These are phyloP conservation scores for Dugesia japonica DNA, from an alignment of 2,888 invertebrate genomes.

Conservation along the genomic window DNA sequence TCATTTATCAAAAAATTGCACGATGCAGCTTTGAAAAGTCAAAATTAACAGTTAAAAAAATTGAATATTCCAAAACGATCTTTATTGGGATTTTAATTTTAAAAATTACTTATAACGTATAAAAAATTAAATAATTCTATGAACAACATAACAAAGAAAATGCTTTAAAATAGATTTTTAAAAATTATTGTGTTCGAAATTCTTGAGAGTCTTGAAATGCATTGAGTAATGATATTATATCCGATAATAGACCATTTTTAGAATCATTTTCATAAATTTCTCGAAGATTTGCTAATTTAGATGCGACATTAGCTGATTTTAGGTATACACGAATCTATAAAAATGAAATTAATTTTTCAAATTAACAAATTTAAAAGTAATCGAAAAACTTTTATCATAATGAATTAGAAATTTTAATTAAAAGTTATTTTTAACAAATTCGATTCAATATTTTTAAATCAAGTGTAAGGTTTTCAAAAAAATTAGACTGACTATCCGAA, in stretches of 20 bases:
- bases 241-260: background rate
- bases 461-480: too few relatives aligned
- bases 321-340: background rate
- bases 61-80: too few relatives aligned
- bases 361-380: too few relatives aligned
- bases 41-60: background rate
- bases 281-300: background rate
- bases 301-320: background rate
- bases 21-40: background rate
- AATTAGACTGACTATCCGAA: too few relatives aligned
- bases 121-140: background rate
- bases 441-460: too few relatives aligned
- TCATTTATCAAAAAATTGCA: constrained; percentile 1
- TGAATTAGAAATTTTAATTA: too few relatives aligned
- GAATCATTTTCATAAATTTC: constrained; percentile 16
- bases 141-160: background rate
- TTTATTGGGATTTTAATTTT: background rate
- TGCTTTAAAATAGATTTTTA: background rate
- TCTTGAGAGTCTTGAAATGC: background rate
- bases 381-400: too few relatives aligned
- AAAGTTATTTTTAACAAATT: too few relatives aligned
- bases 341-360: too few relatives aligned
- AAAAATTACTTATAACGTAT: background rate
- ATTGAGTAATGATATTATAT: constrained; percentile 7
- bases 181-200: constrained; percentile 6